A percentile compares a stretch with the other conserved stretches of the same genome.
Evolutionary conservation across 2,797 vertebrate species (phyloP).

Genomic region (Hylomyscus alleni): DNA sequence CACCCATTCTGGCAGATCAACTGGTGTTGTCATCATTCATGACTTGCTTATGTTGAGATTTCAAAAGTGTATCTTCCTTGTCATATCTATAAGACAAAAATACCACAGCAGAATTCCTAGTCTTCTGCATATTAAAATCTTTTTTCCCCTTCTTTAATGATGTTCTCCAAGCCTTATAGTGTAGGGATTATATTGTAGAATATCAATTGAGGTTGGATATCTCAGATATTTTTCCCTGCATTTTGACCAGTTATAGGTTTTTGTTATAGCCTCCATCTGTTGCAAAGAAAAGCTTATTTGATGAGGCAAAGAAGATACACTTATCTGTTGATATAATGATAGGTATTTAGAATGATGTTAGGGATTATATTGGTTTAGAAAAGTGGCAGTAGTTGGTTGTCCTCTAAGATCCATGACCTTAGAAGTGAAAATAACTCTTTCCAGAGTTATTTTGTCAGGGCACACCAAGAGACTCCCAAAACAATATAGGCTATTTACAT

Average conservation of each 20-base stretch:
- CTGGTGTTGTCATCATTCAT: not conserved
- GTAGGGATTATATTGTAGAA: not conserved
- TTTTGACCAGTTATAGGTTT: not conserved
- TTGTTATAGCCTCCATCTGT: not conserved
- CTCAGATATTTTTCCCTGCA: not conserved
- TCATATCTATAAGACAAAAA: not conserved
- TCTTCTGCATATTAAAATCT: not conserved
- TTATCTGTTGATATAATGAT: not conserved
- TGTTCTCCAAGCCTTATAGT: not conserved
- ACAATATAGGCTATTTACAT: not conserved
- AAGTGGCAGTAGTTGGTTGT: not conserved
- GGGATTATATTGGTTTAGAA: not conserved
- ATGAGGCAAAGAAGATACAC: not conserved
- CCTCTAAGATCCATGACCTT: not conserved
- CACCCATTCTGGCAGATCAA: not conserved
- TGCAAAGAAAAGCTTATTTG: not conserved
- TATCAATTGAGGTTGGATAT: not conserved
- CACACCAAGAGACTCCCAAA: not conserved
- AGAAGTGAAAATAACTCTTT: not conserved
- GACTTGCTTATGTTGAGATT: not conserved
- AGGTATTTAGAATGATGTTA: not conserved
- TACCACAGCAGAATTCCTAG: not conserved
- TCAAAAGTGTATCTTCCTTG: not conserved
- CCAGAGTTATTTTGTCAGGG: not conserved
- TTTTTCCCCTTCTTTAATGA: not conserved